Conservation (phyloP, 2,888 invertebrate species). For the Melanostoma scalare region DNA sequence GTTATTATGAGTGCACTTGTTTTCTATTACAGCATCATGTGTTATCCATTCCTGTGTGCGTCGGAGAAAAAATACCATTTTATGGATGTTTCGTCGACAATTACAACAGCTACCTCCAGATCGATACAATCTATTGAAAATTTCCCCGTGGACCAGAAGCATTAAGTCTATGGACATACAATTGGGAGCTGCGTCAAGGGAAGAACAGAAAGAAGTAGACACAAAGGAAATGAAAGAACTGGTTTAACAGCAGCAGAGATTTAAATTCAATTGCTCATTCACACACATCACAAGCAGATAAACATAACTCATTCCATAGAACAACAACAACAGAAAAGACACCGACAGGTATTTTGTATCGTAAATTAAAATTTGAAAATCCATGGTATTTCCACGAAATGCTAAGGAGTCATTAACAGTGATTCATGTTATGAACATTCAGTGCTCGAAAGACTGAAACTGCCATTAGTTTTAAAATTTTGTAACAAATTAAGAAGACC, state of each 20-base stretch:
- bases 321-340: slow-evolving; percentile 1
- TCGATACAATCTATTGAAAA: slow-evolving; percentile 81
- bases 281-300: background rate
- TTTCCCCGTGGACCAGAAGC: slow-evolving; percentile 80
- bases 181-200: slow-evolving; percentile 3
- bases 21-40: slow-evolving; percentile 86
- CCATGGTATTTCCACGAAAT: slow-evolving; percentile 35
- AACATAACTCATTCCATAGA: slow-evolving; percentile 13
- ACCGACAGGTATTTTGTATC: slow-evolving; percentile 35
- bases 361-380: slow-evolving; percentile 7
- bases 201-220: background rate
- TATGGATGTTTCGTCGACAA: slow-evolving; percentile 81
- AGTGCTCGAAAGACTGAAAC: slow-evolving; percentile 42
- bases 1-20: slow-evolving; percentile 80
- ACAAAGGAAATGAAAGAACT: slow-evolving; percentile 49
- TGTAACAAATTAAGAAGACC: slow-evolving; percentile 46
- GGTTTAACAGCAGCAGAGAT: slow-evolving; percentile 54
- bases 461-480: slow-evolving; percentile 39
- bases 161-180: slow-evolving; percentile 64
- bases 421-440: slow-evolving; percentile 16
- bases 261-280: slow-evolving; percentile 37
- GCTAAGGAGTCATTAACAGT: slow-evolving; percentile 43
- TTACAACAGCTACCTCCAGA: slow-evolving; percentile 81
- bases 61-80: slow-evolving; percentile 81
- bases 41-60: slow-evolving; percentile 86